Evolutionary conservation across 2,113 vertebrate species (phyloP).

Genomic region (Montifringilla adamsi): DNA sequence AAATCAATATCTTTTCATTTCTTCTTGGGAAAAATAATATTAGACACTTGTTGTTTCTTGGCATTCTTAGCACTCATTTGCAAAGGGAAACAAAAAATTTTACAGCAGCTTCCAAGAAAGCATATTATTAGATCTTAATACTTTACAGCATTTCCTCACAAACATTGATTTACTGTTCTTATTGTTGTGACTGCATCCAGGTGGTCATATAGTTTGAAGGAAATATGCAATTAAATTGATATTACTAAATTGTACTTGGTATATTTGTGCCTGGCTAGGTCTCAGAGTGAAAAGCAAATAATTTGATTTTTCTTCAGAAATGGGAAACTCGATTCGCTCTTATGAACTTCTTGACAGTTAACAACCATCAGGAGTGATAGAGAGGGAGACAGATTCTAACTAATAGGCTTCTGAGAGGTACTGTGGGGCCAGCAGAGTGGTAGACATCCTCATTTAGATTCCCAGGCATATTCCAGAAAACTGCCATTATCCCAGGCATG

Average conservation of each 20-base stretch:
- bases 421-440: not conserved
- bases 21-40: constrained; percentile 43
- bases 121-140: constrained; percentile 64
- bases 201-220: constrained; percentile 56
- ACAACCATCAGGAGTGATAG: not conserved
- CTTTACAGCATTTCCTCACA: constrained; percentile 62
- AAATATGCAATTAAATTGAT: constrained; percentile 60
- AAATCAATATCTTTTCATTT: constrained; percentile 70
- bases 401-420: accelerated
- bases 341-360: not conserved
- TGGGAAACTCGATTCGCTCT: not conserved
- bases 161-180: constrained; percentile 55
- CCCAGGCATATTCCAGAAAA: not conserved
- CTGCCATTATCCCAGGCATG: accelerated
- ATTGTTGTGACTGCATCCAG: constrained; percentile 53
- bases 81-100: constrained; percentile 62
- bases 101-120: constrained; percentile 47
- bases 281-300: not conserved
- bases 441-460: not conserved
- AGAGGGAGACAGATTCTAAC: not conserved
- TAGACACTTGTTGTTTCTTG: constrained; percentile 40
- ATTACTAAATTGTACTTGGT: constrained; percentile 27
- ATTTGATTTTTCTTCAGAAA: constrained; percentile 55
- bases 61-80: constrained; percentile 37
- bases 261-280: constrained; percentile 32